Conservation (phyloP, 2,888 invertebrate species). For the Schrankia costaestrigalis region DNA sequence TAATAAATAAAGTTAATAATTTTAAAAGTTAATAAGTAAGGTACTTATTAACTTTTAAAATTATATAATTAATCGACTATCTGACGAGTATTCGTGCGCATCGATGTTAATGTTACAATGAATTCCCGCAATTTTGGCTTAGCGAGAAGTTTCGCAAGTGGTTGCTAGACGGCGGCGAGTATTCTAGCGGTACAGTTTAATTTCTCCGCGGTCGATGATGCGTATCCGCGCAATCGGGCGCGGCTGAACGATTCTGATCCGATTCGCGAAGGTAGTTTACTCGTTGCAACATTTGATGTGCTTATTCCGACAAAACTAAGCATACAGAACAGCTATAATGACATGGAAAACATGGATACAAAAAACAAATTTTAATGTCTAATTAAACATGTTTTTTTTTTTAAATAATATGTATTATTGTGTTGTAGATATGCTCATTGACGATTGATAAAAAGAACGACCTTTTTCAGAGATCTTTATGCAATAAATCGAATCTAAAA, state of each 20-base stretch:
- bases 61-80: conserved; percentile 36
- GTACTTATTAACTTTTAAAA: conserved; percentile 47
- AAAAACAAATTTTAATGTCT: too few relatives aligned
- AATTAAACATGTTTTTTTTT: too few relatives aligned
- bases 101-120: conserved; percentile 53
- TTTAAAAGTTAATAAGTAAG: too few relatives aligned
- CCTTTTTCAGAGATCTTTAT: too few relatives aligned
- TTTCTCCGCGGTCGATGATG: conserved; percentile 71
- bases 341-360: not conserved
- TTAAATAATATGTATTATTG: too few relatives aligned
- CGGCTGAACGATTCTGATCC: conserved; percentile 72
- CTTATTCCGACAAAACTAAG: conserved; percentile 54
- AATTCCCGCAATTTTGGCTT: conserved; percentile 51
- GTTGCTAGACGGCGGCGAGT: conserved; percentile 47
- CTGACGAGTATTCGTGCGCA: conserved; percentile 48
- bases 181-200: conserved; percentile 70
- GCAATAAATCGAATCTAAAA: too few relatives aligned
- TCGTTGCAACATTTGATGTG: conserved; percentile 58
- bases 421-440: too few relatives aligned
- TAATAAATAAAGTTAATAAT: too few relatives aligned
- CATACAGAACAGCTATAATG: conserved; percentile 38
- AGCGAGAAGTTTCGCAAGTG: conserved; percentile 69
- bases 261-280: conserved; percentile 61
- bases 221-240: conserved; percentile 75
- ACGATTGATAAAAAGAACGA: too few relatives aligned